phyloP scores from a whole-genome alignment of 1,140 invertebrate species.

The Drosophila sp. region DNA sequence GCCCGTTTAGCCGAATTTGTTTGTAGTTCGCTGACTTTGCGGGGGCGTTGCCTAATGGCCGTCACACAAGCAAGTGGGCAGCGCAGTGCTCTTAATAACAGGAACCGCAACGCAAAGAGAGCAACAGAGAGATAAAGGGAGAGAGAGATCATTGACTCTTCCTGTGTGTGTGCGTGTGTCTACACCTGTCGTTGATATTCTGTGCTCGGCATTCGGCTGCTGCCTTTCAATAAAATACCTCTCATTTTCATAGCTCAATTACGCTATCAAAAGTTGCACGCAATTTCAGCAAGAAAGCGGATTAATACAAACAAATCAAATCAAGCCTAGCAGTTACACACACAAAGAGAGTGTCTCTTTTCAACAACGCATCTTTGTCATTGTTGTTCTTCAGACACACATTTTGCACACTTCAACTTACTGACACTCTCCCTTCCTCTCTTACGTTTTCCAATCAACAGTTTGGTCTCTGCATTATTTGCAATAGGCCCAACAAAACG shows the following conservation, averaged over 20 bases:
- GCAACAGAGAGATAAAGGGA: not conserved
- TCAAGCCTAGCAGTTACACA: too few species aligned
- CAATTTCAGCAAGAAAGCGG: too few species aligned
- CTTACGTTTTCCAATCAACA: not conserved
- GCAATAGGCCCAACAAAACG: slow-evolving; percentile 43
- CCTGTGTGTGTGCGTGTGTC: not conserved
- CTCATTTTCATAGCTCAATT: too few species aligned
- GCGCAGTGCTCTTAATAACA: slow-evolving; percentile 10
- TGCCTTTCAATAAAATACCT: slow-evolving; percentile 7
- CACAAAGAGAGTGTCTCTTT: too few species aligned
- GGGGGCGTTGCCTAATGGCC: slow-evolving; percentile 9
- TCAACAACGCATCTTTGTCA: too few species aligned
- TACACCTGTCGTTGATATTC: slow-evolving; percentile 19
- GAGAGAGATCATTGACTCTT: not conserved
- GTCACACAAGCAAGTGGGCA: slow-evolving; percentile 5
- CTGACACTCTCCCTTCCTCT: not conserved
- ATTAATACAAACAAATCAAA: too few species aligned
- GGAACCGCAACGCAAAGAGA: not conserved
- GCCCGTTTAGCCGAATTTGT: slow-evolving; percentile 4
- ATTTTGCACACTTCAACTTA: not conserved
- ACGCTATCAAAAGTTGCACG: too few species aligned
- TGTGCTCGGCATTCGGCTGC: not conserved
- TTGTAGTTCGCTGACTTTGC: slow-evolving; percentile 5
- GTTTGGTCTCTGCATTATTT: slow-evolving; percentile 11
- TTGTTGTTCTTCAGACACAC: too few species aligned